Evolutionary conservation across 2,113 vertebrate species (phyloP).

Genomic region (Perca fluviatilis): DNA sequence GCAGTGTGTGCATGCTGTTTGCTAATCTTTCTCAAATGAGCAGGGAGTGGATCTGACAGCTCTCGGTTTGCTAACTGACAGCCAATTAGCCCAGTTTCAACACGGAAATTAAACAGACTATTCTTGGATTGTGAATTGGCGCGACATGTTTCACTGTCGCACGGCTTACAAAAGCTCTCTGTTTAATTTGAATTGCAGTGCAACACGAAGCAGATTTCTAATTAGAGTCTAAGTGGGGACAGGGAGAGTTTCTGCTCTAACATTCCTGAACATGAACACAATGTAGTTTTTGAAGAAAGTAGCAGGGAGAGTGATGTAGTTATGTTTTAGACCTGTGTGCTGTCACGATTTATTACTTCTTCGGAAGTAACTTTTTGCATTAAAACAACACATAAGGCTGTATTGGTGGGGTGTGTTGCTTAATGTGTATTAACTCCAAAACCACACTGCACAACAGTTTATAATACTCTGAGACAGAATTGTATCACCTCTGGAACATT

Average conservation of each 20-base stretch:
- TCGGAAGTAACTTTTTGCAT: not conserved
- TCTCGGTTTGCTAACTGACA: constrained; percentile 63
- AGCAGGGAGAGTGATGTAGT: not conserved
- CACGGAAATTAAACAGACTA: constrained; percentile 61
- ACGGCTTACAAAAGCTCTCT: constrained; percentile 11
- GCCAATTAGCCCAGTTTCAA: constrained; percentile 72
- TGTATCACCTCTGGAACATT: too few species aligned
- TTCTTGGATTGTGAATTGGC: constrained; percentile 51
- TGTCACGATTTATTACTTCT: not conserved
- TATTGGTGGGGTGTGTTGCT: too few species aligned
- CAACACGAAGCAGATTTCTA: constrained; percentile 21
- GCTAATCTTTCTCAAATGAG: constrained; percentile 58
- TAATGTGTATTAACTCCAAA: too few species aligned
- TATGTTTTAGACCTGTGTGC: not conserved
- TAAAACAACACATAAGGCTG: too few species aligned
- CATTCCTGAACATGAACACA: constrained; percentile 1
- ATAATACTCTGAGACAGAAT: too few species aligned
- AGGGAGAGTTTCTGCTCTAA: constrained; percentile 6
- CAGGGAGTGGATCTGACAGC: constrained; percentile 66
- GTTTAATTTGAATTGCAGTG: constrained; percentile 35
- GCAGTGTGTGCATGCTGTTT: constrained; percentile 42
- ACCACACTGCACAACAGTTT: too few species aligned
- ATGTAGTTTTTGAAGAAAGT: not conserved
- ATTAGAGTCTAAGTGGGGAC: not conserved
- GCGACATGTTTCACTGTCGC: constrained; percentile 48